Evolutionary conservation across 2,888 invertebrate genomes (phyloP).

Genomic region (Caenorhabditis becei): DNA sequence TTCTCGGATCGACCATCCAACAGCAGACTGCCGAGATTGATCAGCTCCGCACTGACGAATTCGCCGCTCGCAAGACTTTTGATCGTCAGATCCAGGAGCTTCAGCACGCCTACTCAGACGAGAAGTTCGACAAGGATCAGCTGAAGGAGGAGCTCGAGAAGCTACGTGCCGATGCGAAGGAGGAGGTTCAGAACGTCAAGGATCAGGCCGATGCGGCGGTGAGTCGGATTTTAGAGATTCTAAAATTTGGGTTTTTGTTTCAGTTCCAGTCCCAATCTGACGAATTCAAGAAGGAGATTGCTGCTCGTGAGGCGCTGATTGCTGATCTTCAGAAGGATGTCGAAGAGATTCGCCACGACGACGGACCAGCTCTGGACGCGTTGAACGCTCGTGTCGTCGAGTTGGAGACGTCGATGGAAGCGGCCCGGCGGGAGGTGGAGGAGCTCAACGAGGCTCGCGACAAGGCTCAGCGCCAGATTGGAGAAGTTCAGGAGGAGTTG

Average conservation of each 20-base stretch:
- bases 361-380: not conserved
- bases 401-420: not conserved
- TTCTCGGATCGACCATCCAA: not conserved
- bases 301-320: not conserved
- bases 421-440: not conserved
- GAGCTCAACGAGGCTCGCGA: not conserved
- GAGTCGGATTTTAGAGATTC: too few species aligned
- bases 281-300: not conserved
- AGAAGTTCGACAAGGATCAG: not conserved
- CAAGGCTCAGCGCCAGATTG: not conserved
- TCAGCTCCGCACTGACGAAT: not conserved
- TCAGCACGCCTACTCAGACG: not conserved
- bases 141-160: not conserved
- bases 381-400: not conserved
- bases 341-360: not conserved
- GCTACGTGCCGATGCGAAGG: too few species aligned
- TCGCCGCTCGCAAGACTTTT: not conserved
- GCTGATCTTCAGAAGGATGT: not conserved
- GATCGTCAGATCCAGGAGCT: not conserved
- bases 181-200: too few species aligned
- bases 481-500: not conserved
- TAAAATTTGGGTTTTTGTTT: too few species aligned
- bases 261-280: not conserved
- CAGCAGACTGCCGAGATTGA: not conserved
- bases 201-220: not conserved